These are phyloP conservation scores for Pseudomyrmex flavicornis DNA, from an alignment of 1,140 invertebrate genomes.

Conservation along the genomic window DNA sequence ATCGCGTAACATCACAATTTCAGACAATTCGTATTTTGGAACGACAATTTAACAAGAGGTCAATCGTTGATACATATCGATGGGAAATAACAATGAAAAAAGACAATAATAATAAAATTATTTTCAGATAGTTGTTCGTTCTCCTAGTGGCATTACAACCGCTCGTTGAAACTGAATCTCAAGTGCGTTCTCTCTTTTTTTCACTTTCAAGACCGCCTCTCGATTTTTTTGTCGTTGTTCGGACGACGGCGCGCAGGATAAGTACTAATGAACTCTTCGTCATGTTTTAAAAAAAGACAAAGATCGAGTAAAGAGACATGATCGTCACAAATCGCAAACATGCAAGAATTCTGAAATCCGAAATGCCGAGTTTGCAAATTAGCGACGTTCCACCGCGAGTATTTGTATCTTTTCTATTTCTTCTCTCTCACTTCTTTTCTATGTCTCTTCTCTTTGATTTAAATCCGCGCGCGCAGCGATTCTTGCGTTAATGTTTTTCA, in stretches of 20 bases:
- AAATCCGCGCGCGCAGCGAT: conserved; percentile 43
- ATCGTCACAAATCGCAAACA: conserved; percentile 29
- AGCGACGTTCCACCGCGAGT: conserved; percentile 31
- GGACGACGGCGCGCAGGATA: conserved; percentile 43
- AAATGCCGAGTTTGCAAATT: conserved; percentile 64
- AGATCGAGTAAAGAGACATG: conserved; percentile 31
- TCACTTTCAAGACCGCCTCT: conserved; percentile 12
- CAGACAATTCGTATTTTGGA: conserved; percentile 31
- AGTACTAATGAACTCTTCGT: conserved; percentile 69
- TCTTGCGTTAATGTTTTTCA: conserved; percentile 39
- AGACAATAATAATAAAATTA: conserved; percentile 62
- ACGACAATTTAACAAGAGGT: conserved; percentile 29
- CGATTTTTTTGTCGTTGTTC: conserved; percentile 37
- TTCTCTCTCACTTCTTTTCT: neutral
- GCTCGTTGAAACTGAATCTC: conserved; percentile 38
- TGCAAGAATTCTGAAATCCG: conserved; percentile 35
- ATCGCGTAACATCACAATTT: conserved; percentile 42
- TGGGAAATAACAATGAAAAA: conserved; percentile 62
- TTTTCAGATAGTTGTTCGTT: conserved; percentile 29
- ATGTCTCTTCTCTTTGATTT: neutral
- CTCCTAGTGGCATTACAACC: conserved; percentile 43
- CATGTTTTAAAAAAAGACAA: conserved; percentile 64
- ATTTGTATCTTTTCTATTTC: neutral
- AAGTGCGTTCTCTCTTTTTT: neutral
- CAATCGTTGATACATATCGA: conserved; percentile 35